Evolutionary conservation across 1,140 invertebrate species (phyloP), one percentile per base, ranked within the genome.

Genomic region (Brachionus paranguensis): DNA sequence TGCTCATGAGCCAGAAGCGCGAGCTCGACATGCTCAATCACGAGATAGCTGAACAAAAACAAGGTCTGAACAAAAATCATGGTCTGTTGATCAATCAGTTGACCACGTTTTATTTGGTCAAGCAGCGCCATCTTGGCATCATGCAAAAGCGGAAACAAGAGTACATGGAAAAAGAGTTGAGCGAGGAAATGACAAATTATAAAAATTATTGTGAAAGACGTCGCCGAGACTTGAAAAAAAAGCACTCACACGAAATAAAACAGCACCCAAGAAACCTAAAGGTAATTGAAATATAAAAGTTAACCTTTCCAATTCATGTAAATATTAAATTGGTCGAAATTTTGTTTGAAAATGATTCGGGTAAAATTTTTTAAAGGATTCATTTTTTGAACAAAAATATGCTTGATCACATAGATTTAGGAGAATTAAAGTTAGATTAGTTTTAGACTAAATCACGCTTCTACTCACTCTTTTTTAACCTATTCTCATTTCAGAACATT

Each of bases 191-290:
- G 86, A 93, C 93, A 85, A 99, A 99, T 92, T 92, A 99, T 90
- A 93, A 95, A 86, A 97, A 99, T 87, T 99, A 99, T 89, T 98
- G 96, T 92, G 92, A 93, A 87, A 92, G 96, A 83, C 93, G 95
- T 3, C 94, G 98, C 88, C 92, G 94, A 85, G 97, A 99, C 88
- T 91, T 98, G 86, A 92, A 94, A 84, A 98, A 99, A 89, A 98
- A 98, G 88, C 98, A 99, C 90, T 95, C 96, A 24, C 89, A 97
- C 70, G 96, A 99, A 90, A 92, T 97, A 53, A 98, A 98, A 88
- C 96, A 99, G 88, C 96, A 99, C 90, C 97, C 98, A 29, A 97
- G 98, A 90, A 98, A 96, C 91, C 92, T 99, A 84, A 99, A 97
- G 92, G 95, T 96, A 90, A 70, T 85, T 84, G 72, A 47, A 37